These are phyloP conservation scores for Chlorospingus semifuscus DNA, from an alignment of 2,797 vertebrate species.

Conservation along the genomic window DNA sequence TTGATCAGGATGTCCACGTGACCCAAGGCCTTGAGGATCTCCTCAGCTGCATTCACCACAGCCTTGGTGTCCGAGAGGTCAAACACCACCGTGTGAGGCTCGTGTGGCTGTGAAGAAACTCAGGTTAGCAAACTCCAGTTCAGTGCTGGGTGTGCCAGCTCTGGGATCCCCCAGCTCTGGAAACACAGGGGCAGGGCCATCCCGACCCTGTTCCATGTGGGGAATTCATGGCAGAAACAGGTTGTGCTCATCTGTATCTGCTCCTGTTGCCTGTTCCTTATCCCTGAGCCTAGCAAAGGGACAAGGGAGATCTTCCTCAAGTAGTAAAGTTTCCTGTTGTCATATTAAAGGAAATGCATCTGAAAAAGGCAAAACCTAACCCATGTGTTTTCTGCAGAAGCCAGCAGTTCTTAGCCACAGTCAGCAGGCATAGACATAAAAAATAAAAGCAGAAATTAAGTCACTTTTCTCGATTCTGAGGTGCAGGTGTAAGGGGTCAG, in stretches of 20 bases:
- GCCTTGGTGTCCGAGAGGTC: conserved; percentile 82
- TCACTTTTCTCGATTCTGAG: not conserved
- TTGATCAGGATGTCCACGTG: conserved; percentile 92
- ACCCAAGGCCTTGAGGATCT: conserved; percentile 85
- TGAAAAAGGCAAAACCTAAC: not conserved
- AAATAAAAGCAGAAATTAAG: not conserved
- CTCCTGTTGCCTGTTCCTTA: not conserved
- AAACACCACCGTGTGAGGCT: conserved; percentile 83
- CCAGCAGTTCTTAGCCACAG: not conserved
- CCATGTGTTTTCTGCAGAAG: not conserved
- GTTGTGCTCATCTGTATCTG: not conserved
- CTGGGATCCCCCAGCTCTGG: not conserved
- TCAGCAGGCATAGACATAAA: not conserved
- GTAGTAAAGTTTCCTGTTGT: not conserved
- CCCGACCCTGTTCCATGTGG: not conserved
- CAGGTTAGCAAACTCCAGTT: not conserved
- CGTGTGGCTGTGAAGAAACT: conserved; percentile 69
- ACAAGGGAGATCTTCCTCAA: not conserved
- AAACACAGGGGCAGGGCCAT: not conserved
- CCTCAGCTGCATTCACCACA: conserved; percentile 77
- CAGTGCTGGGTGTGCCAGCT: not conserved
- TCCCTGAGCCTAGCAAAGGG: not conserved
- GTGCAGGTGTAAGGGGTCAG: not conserved
- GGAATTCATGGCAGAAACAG: not conserved
- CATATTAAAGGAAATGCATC: not conserved